Base-by-base conservation (phyloP, 2,797 vertebrate genomes). In the Onychomys torridus region DNA sequence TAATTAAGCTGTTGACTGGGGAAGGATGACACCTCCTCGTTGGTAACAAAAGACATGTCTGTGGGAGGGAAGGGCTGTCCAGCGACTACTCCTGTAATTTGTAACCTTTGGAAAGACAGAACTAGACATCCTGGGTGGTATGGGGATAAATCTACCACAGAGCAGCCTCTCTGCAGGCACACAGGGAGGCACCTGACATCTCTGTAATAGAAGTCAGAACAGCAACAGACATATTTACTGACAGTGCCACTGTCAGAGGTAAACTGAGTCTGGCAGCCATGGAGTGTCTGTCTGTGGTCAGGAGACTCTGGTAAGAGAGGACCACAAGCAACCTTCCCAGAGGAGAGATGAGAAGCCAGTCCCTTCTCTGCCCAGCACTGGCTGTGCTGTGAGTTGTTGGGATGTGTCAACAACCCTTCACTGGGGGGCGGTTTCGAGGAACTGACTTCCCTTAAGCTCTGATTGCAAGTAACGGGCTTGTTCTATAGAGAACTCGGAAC, bases 1-100 rank as follows among this genome's bases (percentile, higher is more conserved):
- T 98, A 98, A 98, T 98, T 97, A 97, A 97, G 63, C 82, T 97
- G 96, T 93, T 98, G 98, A 98, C 98, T 97, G 95, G 90, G 95
- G 95, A 65, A 94, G 81, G 96, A 98, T 98, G 97, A 96, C 97
- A 97, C 98, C 97, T 98, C 92, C 52, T 52, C 52, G 0, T 81
- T 23, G 88, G 89, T 97, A 98, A 98, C 96, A 98, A 97, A 98
- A 98, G 95, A 95, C 95, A 77, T 46, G 96, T 97, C 96, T 97
- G 34, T 92, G 57, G 63, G 75, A 25, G 46, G 96, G 94, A 97
- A 94, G 63, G 71, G 97, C 57, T 1, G 0, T 89, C 78, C 95
- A 69, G 86, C 16, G 67, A 61, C 49, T 90, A 63, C 55, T 95
- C 71, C 1, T 0, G 0, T 17, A 59, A 25, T 97, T 95, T 96